Evolutionary conservation across 2,888 invertebrate genomes (phyloP).

Genomic region (Perithous albicinctus): DNA sequence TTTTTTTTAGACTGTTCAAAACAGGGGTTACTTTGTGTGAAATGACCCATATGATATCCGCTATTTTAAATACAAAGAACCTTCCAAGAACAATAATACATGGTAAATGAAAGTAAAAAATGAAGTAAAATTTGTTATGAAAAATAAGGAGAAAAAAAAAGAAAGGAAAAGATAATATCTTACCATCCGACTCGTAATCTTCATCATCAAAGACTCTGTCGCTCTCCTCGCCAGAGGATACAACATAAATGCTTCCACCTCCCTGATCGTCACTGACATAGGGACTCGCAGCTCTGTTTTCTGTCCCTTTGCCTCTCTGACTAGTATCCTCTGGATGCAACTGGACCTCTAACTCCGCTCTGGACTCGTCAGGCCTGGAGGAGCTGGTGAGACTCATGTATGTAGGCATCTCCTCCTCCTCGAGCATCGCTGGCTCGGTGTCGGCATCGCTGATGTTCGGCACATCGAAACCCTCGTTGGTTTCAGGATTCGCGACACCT

Average conservation of each 20-base stretch:
- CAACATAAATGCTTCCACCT: slow-evolving; percentile 75
- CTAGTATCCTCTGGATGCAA: slow-evolving; percentile 29
- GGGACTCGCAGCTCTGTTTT: slow-evolving; percentile 69
- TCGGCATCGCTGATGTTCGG: slow-evolving; percentile 54
- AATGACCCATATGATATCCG: no score
- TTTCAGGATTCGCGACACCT: slow-evolving; percentile 49
- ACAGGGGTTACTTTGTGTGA: no score
- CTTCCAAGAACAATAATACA: no score
- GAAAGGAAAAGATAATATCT: neutral
- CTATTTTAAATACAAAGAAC: no score
- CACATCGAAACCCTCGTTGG: slow-evolving; percentile 36
- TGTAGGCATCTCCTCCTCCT: slow-evolving; percentile 80
- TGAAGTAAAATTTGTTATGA: no score
- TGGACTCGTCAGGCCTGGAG: slow-evolving; percentile 73
- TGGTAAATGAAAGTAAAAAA: no score
- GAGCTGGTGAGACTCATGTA: slow-evolving; percentile 72
- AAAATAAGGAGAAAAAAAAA: no score
- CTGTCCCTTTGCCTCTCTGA: slow-evolving; percentile 47
- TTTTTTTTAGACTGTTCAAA: no score
- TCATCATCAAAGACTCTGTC: slow-evolving; percentile 66
- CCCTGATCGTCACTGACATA: slow-evolving; percentile 74
- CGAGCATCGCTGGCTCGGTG: slow-evolving; percentile 72
- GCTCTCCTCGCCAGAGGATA: slow-evolving; percentile 76
- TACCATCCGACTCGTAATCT: slow-evolving; percentile 66
- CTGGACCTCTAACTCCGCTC: slow-evolving; percentile 37